A percentile compares a stretch with the other conserved stretches of the same genome.
These are phyloP conservation scores for Accipiter cooperii DNA, from an alignment of 2,113 vertebrate genomes.

Conservation along the genomic window DNA sequence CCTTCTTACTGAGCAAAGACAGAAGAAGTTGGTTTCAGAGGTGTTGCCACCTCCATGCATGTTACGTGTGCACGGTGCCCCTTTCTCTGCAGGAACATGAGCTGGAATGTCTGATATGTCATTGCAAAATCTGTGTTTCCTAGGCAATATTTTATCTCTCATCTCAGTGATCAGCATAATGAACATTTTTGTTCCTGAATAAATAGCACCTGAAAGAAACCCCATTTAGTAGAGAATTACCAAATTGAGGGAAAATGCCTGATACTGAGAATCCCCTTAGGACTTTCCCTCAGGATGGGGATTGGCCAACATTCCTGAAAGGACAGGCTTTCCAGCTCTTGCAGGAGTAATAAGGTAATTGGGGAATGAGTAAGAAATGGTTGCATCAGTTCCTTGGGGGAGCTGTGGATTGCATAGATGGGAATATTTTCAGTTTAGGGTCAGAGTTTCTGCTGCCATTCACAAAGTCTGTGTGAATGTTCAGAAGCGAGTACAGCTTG, in stretches of 20 bases:
- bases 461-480: neutral
- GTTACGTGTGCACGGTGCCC: fast-evolving
- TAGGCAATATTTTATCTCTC: constrained; percentile 7
- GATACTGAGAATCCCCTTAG: neutral
- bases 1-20: neutral
- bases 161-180: constrained; percentile 3
- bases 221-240: neutral
- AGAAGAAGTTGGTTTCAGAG: neutral
- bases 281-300: neutral
- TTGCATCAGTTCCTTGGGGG: neutral
- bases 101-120: neutral
- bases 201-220: constrained; percentile 28
- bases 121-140: neutral
- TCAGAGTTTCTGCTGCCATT: neutral
- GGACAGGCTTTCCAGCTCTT: neutral
- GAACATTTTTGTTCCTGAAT: neutral
- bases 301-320: neutral
- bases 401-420: neutral
- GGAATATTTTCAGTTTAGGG: neutral
- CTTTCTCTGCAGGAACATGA: neutral
- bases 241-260: neutral
- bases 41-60: fast-evolving
- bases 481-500: neutral
- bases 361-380: neutral
- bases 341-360: neutral